These are phyloP conservation scores for Ctenicera cuprea DNA, from an alignment of 2,888 invertebrate species.

Conservation along the genomic window DNA sequence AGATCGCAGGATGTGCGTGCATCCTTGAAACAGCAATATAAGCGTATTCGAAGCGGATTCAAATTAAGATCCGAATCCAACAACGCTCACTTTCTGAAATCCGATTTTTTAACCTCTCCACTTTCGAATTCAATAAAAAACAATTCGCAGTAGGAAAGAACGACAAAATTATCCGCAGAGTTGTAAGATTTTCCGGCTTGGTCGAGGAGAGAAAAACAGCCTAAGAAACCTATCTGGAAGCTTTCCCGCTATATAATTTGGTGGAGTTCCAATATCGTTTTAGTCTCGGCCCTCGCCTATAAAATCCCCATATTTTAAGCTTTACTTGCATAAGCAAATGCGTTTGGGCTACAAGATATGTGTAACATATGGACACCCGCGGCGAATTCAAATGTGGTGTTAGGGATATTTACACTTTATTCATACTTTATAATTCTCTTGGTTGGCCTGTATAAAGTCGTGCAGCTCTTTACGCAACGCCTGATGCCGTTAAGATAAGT, in stretches of 20 bases:
- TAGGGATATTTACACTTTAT: constrained; percentile 53
- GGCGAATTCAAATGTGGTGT: constrained; percentile 53
- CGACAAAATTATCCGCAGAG: constrained; percentile 18
- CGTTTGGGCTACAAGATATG: constrained; percentile 40
- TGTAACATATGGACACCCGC: constrained; percentile 52
- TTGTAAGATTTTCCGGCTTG: neutral
- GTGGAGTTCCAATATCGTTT: constrained; percentile 33
- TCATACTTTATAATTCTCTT: constrained; percentile 56
- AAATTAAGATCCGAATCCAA: too few species aligned
- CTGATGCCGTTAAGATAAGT: constrained; percentile 53
- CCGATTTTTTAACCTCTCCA: too few species aligned
- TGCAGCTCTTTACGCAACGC: constrained; percentile 48
- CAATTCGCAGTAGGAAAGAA: constrained; percentile 15
- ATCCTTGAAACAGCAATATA: too few species aligned
- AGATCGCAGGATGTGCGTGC: too few species aligned
- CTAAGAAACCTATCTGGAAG: constrained; percentile 10
- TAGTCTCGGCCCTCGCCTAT: constrained; percentile 24
- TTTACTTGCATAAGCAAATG: constrained; percentile 44
- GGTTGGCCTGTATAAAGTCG: constrained; percentile 48
- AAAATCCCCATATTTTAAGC: constrained; percentile 41
- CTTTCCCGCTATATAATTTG: constrained; percentile 26
- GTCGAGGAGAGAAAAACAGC: neutral
- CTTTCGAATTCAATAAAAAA: neutral
- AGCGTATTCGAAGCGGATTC: too few species aligned
- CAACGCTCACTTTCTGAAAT: too few species aligned